Evolutionary conservation across 2,797 vertebrate species (phyloP).

Genomic region (Artibeus lituratus): DNA sequence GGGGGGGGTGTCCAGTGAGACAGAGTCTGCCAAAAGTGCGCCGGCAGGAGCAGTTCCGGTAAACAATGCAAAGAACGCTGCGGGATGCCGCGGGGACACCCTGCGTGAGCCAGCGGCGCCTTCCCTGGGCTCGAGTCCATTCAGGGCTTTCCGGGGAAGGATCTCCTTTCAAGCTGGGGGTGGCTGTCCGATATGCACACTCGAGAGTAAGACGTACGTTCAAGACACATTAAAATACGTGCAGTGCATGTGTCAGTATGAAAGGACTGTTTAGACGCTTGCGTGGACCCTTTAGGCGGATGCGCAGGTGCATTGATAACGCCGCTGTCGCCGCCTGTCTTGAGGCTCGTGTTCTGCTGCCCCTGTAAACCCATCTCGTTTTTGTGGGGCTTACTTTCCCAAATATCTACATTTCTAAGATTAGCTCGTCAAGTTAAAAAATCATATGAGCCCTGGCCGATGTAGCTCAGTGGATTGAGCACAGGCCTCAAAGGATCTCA

Average conservation of each 20-base stretch:
- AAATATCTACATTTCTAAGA: neutral
- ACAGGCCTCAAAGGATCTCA: too few relatives aligned
- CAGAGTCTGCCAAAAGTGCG: neutral
- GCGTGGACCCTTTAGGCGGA: neutral
- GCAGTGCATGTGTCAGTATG: neutral
- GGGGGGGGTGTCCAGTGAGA: neutral
- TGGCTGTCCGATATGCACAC: neutral
- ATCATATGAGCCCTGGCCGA: neutral
- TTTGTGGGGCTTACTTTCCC: neutral
- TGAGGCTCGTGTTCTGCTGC: neutral
- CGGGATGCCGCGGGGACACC: neutral
- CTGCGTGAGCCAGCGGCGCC: neutral
- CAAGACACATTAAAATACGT: neutral
- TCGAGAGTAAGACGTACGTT: neutral
- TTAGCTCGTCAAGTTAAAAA: neutral
- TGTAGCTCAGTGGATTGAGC: too few relatives aligned
- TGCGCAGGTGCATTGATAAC: neutral
- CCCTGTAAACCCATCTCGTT: neutral
- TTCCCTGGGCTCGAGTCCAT: neutral
- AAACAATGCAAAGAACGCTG: neutral
- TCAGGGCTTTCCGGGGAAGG: neutral
- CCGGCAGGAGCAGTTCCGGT: neutral
- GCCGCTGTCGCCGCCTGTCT: neutral
- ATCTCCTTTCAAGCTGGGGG: neutral
- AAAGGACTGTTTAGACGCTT: neutral